A percentile compares a stretch with the other conserved stretches of the same genome.
These are phyloP conservation scores for Amphipoea lucens DNA, from an alignment of 2,888 invertebrate species.

Conservation along the genomic window DNA sequence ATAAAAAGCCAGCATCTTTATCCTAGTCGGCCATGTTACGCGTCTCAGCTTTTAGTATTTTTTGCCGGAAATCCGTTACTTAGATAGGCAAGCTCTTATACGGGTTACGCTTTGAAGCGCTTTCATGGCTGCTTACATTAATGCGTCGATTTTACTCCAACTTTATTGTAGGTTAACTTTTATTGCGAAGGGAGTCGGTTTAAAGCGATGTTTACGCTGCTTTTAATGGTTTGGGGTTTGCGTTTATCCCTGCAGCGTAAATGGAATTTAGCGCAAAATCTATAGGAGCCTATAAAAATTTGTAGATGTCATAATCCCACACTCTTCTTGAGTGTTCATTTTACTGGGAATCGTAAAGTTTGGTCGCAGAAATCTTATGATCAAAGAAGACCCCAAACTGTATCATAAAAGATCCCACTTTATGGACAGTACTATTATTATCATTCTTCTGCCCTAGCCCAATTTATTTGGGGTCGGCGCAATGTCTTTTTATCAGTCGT, in stretches of 20 bases:
- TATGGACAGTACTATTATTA: neutral
- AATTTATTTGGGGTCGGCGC: too few relatives aligned
- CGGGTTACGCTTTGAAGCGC: conserved; percentile 55
- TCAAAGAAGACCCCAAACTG: neutral
- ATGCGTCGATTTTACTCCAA: conserved; percentile 55
- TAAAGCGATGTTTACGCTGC: conserved; percentile 30
- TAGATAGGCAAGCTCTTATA: conserved; percentile 62
- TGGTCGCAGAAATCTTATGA: neutral
- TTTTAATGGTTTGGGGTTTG: conserved; percentile 19
- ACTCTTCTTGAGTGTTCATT: conserved; percentile 22
- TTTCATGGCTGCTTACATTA: conserved; percentile 52
- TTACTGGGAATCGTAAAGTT: conserved; percentile 25
- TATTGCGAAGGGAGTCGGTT: conserved; percentile 39
- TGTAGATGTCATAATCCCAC: conserved; percentile 39
- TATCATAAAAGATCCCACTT: neutral
- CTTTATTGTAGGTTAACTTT: conserved; percentile 55
- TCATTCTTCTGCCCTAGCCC: neutral
- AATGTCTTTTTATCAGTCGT: neutral
- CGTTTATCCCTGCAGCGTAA: conserved; percentile 33
- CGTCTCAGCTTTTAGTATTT: conserved; percentile 66
- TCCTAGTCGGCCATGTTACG: conserved; percentile 52
- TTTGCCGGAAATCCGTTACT: conserved; percentile 66
- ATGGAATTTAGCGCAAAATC: conserved; percentile 10
- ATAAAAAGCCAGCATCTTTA: conserved; percentile 55
- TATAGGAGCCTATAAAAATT: conserved; percentile 24